Percentiles rank a stretch among this genome's conserved stretches.
These are phyloP conservation scores for Pseudochromis fuscus DNA, from an alignment of 2,797 vertebrate genomes.

Conservation along the genomic window DNA sequence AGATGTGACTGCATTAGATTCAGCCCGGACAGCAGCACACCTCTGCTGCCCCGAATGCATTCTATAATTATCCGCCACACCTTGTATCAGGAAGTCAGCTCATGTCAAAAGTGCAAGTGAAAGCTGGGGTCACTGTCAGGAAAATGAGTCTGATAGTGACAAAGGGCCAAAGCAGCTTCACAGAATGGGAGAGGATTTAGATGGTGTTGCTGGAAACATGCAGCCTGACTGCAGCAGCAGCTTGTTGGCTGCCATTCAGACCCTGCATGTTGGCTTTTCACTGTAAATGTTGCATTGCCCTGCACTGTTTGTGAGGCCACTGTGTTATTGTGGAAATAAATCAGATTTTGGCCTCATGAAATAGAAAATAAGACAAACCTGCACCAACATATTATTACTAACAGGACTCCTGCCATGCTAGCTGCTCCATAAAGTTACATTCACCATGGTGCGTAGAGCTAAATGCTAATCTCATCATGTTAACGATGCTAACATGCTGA, in stretches of 20 bases:
- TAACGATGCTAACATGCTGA: no score
- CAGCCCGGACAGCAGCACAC: constrained; percentile 78
- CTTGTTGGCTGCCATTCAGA: neutral
- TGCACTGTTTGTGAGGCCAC: neutral
- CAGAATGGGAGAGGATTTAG: constrained; percentile 57
- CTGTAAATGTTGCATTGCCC: neutral
- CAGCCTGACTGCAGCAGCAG: constrained; percentile 11
- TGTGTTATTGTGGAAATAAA: neutral
- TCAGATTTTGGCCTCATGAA: neutral
- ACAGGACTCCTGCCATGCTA: neutral
- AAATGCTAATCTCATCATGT: neutral
- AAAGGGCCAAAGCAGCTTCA: constrained; percentile 58
- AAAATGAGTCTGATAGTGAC: constrained; percentile 70
- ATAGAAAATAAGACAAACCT: neutral
- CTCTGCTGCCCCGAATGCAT: constrained; percentile 81
- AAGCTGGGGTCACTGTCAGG: constrained; percentile 79
- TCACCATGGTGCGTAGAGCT: neutral
- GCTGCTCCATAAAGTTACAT: neutral
- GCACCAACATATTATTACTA: neutral
- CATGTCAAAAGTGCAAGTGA: constrained; percentile 81
- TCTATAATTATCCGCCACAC: constrained; percentile 85
- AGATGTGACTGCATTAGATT: constrained; percentile 87
- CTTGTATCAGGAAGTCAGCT: constrained; percentile 78
- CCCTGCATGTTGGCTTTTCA: neutral
- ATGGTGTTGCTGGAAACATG: constrained; percentile 25